Conservation (phyloP, 2,888 invertebrate genomes). For the Yponomeuta plumbellus region DNA sequence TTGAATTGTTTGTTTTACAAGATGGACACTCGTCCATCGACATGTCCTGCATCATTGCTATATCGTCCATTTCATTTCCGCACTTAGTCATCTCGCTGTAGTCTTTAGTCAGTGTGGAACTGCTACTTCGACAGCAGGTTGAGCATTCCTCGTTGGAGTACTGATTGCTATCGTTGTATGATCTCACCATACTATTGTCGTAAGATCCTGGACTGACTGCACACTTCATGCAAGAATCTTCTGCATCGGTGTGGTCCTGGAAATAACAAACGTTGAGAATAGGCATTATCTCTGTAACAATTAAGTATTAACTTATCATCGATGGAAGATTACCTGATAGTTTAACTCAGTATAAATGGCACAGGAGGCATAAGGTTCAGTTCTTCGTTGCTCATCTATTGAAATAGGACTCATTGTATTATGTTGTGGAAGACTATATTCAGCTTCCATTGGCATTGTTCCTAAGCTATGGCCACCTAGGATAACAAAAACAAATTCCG, state of each 20-base stretch:
- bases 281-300: neutral
- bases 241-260: constrained; percentile 68
- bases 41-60: constrained; percentile 48
- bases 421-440: constrained; percentile 68
- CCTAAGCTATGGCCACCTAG: constrained; percentile 58
- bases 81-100: constrained; percentile 73
- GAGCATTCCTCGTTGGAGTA: constrained; percentile 71
- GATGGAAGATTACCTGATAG: constrained; percentile 46
- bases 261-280: constrained; percentile 26
- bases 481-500: neutral
- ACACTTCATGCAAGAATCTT: constrained; percentile 74
- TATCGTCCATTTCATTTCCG: constrained; percentile 55
- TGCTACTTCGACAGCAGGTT: constrained; percentile 66
- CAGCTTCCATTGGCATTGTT: constrained; percentile 67
- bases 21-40: constrained; percentile 68
- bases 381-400: constrained; percentile 58
- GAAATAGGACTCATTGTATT: constrained; percentile 51
- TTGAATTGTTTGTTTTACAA: constrained; percentile 63
- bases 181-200: constrained; percentile 71
- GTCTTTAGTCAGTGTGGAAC: constrained; percentile 66
- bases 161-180: constrained; percentile 64
- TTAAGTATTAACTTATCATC: neutral
- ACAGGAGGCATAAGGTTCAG: constrained; percentile 86
- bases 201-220: constrained; percentile 74
- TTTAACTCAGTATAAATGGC: constrained; percentile 76